Base-by-base conservation (phyloP, 2,888 invertebrate genomes). In the Nomada hirtipes region DNA sequence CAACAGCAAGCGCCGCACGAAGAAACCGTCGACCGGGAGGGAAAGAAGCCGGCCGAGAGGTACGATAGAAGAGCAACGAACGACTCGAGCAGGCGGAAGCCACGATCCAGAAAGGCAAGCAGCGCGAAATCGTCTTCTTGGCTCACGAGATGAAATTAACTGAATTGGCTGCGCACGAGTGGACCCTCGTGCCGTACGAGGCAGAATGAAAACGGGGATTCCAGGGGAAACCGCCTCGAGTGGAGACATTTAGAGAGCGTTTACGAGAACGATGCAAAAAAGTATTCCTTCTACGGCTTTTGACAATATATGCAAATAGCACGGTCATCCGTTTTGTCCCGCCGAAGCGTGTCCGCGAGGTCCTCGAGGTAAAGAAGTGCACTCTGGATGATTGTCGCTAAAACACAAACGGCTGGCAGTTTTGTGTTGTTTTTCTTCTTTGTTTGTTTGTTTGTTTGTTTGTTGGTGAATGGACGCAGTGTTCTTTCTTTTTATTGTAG, bases 71-170 rank as follows among this genome's bases (percentile, higher is more conserved):
- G 61, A 61, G 67, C 26, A 64, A 71, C 70, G 68, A 74, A 65
- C 20, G 63, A 64, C 74, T 71, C 26, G 60, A 77, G 64, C 50
- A 82, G 61, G 81, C 64, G 70, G 64, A 52, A 68, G 67, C 70
- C 69, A 60, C 77, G 82, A 80, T 85, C 74, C 79, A 80, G 86
- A 84, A 82, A 84, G 76, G 76, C 85, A 83, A 76, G 76, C 69
- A 86, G 82, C 79, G 85, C 63, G 73, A 88, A 84, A 89, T 82
- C 76, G 81, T 86, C 82, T 84, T 79, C 82, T 84, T 76, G 63
- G 59, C 81, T 79, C 68, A 70, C 69, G 71, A 76, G 69, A 78
- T 75, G 78, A 83, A 84, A 85, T 83, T 81, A 86, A 89, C 83
- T 82, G 83, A 85, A 84, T 85, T 83, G 84, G 84, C 55, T 57